Base-by-base conservation (phyloP, 2,888 invertebrate genomes). In the Rhyacophila evoluta region DNA sequence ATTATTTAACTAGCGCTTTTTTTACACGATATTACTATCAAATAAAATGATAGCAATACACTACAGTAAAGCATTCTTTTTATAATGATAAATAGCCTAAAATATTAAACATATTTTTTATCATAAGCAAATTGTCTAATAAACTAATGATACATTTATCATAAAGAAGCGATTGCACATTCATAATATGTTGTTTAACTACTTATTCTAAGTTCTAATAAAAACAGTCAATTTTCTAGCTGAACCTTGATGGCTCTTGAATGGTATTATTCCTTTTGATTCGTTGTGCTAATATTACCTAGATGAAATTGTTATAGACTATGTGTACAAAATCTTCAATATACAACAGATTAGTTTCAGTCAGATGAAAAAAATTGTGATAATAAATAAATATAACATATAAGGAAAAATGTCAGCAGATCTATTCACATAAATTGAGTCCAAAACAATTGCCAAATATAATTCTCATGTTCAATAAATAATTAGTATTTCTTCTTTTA, bases 251-350 rank as follows among this genome's bases (percentile, higher is more conserved):
- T 10, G 37, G 36, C 72, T 25, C 19, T 33, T 15, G n/a, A 37
- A 12, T 72, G 15, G n/a, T 76, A 55, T 72, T 71, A 77, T 72
- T 77, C 72, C 36, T 33, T 72, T 25, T 74, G 19, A 36, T 78
- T 78, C 78, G 78, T 78, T 78, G 78, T 78, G 74, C 78, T 78
- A 74, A 74, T 70, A 15, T 78, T 74, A 77, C 73, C 72, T 77
- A 38, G 73, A 29, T 77, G 68, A 69, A 73, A 73, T 68, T 28
- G 38, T 38, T 27, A 2, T 72, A 37, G 5, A 55, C 19, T 55
- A 55, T 15, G 25, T 55, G 15, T 55, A 55, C 55, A 19, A 55
- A 19, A 55, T 25, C 12, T 8, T 55, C 55, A 25, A 55, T 1
- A 25, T 25, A 10, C 15, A 8, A 19, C 25, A 55, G 25, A 25